Base-by-base conservation (phyloP, 1,140 invertebrate genomes). In the Brachionus plicatilis region DNA sequence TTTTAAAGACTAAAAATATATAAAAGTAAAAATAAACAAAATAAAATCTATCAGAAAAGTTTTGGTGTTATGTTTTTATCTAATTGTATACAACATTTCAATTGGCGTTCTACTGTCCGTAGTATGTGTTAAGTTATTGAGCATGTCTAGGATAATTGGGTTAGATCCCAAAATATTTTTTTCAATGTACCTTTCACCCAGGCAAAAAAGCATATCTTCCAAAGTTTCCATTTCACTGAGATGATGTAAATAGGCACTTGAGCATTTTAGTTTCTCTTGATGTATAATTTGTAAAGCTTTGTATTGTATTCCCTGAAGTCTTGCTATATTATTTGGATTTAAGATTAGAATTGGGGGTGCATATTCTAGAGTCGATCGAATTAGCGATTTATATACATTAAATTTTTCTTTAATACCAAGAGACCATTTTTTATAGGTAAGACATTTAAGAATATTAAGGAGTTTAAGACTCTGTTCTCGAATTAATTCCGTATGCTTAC, bases 201-300 rank as follows among this genome's bases (percentile, higher is more conserved):
- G 24, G n/a, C 17, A 65, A 27, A 20, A 65, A 3, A 72, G 20
- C 37, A 29, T 72, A 43, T 41, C 41, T 43, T 72, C 14, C 7
- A 72, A 41, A 24, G 37, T 41, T n/a, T 72, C 68, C 0, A 72
- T 43, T 41, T 9, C 14, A 72, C 33, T 72, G 33, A 43, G 24
- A 43, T 41, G 33, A 72, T 72, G 33, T 43, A 72, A n/a, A 43
- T 72, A 43, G 14, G 68, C 41, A 20, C 37, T 72, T 72, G 68
- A 72, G 37, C 37, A 43, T 43, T 43, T 41, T 43, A 43, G 12
- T 72, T 43, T 72, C 41, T 72, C 37, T 43, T 72, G 33, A 43
- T 41, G 37, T 41, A 72, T 72, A 12, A 72, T 72, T 72, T 72
- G 33, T 24, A 72, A 37, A n/a, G 68, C 68, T 72, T 72, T 41